These are phyloP conservation scores for Epinephelus malabaricus DNA, from an alignment of 2,797 vertebrate species.

Conservation along the genomic window DNA sequence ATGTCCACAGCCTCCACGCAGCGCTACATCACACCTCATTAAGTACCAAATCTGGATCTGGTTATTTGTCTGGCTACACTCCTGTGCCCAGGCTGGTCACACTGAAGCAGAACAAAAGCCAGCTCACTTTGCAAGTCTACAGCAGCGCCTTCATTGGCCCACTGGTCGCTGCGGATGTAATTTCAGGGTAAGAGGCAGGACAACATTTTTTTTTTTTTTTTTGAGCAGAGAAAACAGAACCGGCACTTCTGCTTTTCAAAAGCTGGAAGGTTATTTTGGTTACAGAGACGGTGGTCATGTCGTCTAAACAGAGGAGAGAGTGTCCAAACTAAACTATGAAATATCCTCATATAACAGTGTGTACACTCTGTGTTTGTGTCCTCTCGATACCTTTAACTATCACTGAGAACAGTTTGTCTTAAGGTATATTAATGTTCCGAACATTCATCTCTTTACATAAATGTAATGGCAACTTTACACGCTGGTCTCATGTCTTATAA, in stretches of 20 bases:
- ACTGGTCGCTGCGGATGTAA: constrained; percentile 36
- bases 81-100: constrained; percentile 34
- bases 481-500: background rate
- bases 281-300: background rate
- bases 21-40: constrained; percentile 72
- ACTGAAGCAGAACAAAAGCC: constrained; percentile 40
- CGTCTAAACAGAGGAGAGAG: constrained; percentile 23
- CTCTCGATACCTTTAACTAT: background rate
- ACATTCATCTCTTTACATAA: no score
- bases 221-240: constrained; percentile 25
- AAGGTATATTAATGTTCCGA: no score
- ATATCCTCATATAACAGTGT: constrained; percentile 2
- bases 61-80: constrained; percentile 50
- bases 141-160: constrained; percentile 20
- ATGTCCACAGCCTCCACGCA: constrained; percentile 33
- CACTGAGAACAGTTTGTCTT: no score
- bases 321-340: constrained; percentile 14
- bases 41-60: constrained; percentile 61
- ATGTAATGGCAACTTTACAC: no score
- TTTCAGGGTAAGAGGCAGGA: constrained; percentile 52
- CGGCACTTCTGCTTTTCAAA: constrained; percentile 14
- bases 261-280: constrained; percentile 43
- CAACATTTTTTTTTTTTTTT: constrained; percentile 18
- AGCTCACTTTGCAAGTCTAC: constrained; percentile 32
- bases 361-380: background rate